Base-by-base conservation (phyloP, 1,140 invertebrate genomes). In the Anastrepha obliqua region DNA sequence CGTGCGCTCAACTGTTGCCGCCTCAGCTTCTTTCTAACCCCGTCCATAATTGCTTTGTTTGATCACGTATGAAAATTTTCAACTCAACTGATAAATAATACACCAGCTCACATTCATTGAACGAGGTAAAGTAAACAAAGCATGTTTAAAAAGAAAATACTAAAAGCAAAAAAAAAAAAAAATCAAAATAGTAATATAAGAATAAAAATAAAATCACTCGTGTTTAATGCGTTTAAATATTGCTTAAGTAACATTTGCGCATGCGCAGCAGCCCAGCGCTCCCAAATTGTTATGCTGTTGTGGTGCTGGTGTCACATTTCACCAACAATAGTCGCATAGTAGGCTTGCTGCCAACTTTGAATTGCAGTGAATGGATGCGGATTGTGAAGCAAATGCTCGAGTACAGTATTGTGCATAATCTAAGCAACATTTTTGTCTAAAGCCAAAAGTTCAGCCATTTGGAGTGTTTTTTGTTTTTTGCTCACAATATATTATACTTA, bases 1-100 rank as follows among this genome's bases (percentile, higher is more conserved):
- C 74, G 47, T 81, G 74, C 20, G 74, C 74, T 55, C 74, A 81
- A 81, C 74, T 81, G 74, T 81, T 81, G 74, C 74, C 42, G 74
- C 47, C 74, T 20, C n/a, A 62, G 7, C 64, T 29, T 67, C 64
- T 20, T 81, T 44, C 55, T 17, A 55, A 58, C 44, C 74, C 60
- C 47, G 55, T 81, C n/a, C n/a, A 17, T 47, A 9, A 51, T 7
- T 81, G 44, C 74, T 81, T 81, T 81, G 74, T 81, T 81, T 11
- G 74, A 81, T 20, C 74, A 81, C 74, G 74, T 81, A 81, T 51
- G n/a, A 81, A 9, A 81, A 81, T 74, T 42, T 67, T 67, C 64
- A 74, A 74, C 13, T 11, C 6, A 78, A 78, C 17, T 55, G 47
- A 51, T 29, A 55, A 55, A 51, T 29, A 81, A 20, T 81, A 55